Evolutionary conservation across 2,797 vertebrate genomes (phyloP), one percentile per base, ranked within the genome.

Genomic region (Danionella dracula): DNA sequence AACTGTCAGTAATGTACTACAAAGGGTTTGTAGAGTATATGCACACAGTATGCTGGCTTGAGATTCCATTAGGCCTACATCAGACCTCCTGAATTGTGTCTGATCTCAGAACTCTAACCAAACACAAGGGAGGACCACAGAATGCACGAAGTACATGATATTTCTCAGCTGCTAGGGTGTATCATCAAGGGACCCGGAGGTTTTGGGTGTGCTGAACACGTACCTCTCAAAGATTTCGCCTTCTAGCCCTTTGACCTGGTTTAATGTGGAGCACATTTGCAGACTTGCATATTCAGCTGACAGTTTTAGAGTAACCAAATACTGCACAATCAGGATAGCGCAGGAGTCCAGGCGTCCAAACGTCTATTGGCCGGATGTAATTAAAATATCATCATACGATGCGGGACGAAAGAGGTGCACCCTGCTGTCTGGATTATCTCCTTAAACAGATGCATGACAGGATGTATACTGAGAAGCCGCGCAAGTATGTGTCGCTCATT

Each of bases 391-490:
- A 37, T 60, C 48, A 40, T 16, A 45, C 46, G 58, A 69, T 48
- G 12, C 49, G 10, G 23, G 13, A 19, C 53, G 29, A 55, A 69
- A 61, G 16, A 55, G 32, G 44, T 13, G 29, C 20, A 13, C 50
- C 41, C n/a, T 35, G 12, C 41, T 23, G 23, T 27, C 11, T 49
- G 44, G 44, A 58, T 66, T 55, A 61, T 61, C 57, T 20, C 8
- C 38, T 45, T 44, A 27, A 62, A 44, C 66, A 69, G 57, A 48
- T 69, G 66, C 58, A 55, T 62, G 9, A 45, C 32, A 41, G 31
- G 13, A 37, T 13, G 10, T 2, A 68, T 68, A 45, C 12, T 19
- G 5, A 27, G 60, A n/a, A n/a, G n/a, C n/a, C n/a, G n/a, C n/a
- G 38, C 40, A n/a, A 17, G 7, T 35, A 35, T 15, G 9, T 17